phyloP scores from a whole-genome alignment of 2,113 vertebrate species.

The Passer montanus region DNA sequence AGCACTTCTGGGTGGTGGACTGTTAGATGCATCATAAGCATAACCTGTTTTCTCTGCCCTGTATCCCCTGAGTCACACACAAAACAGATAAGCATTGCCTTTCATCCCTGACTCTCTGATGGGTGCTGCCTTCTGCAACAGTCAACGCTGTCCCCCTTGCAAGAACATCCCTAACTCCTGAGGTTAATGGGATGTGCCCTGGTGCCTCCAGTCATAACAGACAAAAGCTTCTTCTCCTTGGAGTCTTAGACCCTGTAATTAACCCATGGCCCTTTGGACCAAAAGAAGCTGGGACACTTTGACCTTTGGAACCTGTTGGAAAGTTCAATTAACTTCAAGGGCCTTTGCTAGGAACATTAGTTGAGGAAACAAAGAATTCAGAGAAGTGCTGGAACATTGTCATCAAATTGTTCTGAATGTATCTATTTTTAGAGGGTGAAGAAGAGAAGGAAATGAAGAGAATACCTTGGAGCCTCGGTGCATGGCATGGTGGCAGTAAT shows the following conservation, averaged over 20 bases:
- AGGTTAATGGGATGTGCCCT: neutral
- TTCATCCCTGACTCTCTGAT: neutral
- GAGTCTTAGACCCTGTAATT: neutral
- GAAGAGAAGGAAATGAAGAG: constrained; percentile 1
- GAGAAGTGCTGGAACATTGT: constrained; percentile 4
- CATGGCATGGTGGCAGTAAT: neutral
- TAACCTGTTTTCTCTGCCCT: neutral
- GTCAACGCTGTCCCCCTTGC: neutral
- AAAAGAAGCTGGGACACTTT: neutral
- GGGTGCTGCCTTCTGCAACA: neutral
- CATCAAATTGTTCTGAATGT: constrained; percentile 17
- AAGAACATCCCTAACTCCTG: neutral
- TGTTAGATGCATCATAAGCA: neutral
- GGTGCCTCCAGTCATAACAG: neutral
- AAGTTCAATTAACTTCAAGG: constrained; percentile 42
- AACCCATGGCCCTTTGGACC: neutral
- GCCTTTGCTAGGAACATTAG: neutral
- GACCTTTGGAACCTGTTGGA: neutral
- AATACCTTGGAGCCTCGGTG: neutral
- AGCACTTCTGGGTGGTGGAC: neutral
- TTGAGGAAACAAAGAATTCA: constrained; percentile 24
- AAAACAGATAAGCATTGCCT: neutral
- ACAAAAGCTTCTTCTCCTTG: neutral
- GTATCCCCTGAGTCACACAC: neutral
- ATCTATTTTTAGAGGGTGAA: constrained; percentile 49